Base-by-base conservation (phyloP, 2,797 vertebrate species). In the Nyctibius grandis region DNA sequence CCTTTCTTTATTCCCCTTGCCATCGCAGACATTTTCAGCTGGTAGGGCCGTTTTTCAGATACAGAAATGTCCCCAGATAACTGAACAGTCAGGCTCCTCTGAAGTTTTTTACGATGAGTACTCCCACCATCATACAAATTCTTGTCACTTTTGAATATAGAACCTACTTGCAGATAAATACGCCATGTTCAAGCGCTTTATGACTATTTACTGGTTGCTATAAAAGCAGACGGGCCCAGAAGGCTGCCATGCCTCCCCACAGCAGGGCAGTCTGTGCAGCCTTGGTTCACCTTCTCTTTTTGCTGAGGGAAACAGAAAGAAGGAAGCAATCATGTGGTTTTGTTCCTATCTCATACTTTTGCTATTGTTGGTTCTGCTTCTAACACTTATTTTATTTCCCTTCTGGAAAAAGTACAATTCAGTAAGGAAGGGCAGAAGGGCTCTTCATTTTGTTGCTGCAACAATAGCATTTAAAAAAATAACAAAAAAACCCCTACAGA, bases 131-230 rank as follows among this genome's bases (percentile, higher is more conserved):
- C 57, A 80, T 5, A 74, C 10, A 84, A 92, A 84, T 51, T 36
- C 50, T 8, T 53, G 47, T 65, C 53, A 68, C 48, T 84, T 91
- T 67, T 73, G 28, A 85, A 34, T 45, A 83, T 11, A 74, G 19
- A 76, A 45, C 10, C 47, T 33, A 25, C 36, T 19, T 80, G 50
- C 45, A 81, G 42, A 64, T 31, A 78, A 78, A 85, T 31, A 74
- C 0, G 0, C 7, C 3, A 1, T 6, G 5, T 44, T 88, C 19
- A 64, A 61, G 31, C 2, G 2, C 33, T 83, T 59, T 40, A 40
- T 18, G 38, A 47, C 54, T 72, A 48, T 85, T 89, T 77, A 68
- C 18, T 61, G 56, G 38, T 65, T 34, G 9, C 64, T 82, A 12
- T 38, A 47, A 79, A 79, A 92, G 33, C 1, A 0, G 26, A 45